Conservation (phyloP, 2,888 invertebrate species). For the Brachyptera putata region DNA sequence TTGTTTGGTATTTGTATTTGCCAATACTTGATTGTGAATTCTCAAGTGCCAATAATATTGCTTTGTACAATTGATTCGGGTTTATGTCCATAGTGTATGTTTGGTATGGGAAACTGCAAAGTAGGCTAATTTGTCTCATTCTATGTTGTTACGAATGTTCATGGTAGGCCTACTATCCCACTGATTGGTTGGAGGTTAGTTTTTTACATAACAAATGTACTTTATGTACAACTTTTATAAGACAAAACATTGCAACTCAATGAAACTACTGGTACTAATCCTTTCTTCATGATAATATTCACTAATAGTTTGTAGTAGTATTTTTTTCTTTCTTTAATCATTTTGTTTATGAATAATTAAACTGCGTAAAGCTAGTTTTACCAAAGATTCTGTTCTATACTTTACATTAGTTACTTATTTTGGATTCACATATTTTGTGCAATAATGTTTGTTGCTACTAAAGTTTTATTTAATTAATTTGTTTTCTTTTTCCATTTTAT, state of each 20-base stretch:
- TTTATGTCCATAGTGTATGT: neutral
- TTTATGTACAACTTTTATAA: constrained; percentile 26
- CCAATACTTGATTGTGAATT: constrained; percentile 1
- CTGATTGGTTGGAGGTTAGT: constrained; percentile 24
- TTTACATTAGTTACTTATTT: constrained; percentile 24
- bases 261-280: constrained; percentile 4
- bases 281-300: too few species aligned
- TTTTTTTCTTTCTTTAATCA: constrained; percentile 21
- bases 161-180: too few species aligned
- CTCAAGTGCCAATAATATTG: neutral
- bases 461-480: constrained; percentile 7
- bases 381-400: constrained; percentile 34
- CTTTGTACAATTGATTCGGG: neutral
- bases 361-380: constrained; percentile 32
- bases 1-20: neutral
- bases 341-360: constrained; percentile 22
- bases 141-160: constrained; percentile 5
- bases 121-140: neutral
- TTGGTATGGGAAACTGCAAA: neutral
- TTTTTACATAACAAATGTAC: constrained; percentile 25
- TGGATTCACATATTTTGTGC: constrained; percentile 28
- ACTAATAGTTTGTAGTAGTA: too few species aligned
- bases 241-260: neutral
- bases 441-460: constrained; percentile 22
- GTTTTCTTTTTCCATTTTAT: constrained; percentile 26